Base-by-base conservation (phyloP, 2,113 vertebrate genomes). In the Callionymus lyra region DNA sequence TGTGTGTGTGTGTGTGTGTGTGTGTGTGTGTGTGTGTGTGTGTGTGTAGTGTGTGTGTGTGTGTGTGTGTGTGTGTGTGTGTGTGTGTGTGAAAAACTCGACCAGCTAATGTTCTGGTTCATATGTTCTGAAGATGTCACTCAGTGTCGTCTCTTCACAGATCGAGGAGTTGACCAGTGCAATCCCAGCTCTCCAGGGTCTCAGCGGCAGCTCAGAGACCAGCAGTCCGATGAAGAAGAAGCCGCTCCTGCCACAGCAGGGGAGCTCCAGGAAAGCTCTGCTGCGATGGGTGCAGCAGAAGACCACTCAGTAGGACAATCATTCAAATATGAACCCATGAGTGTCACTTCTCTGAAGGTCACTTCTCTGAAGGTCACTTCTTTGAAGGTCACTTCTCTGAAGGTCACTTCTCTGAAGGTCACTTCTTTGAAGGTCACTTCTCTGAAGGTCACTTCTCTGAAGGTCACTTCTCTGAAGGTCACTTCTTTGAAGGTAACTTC, bases 161-260 rank as follows among this genome's bases (percentile, higher is more conserved):
- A 99, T 99, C 36, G 94, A 98, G 59, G 95, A 97, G 71, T 50
- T 98, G 66, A 97, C 95, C 36, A 93, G 90, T 77, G 92, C 90
- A 52, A 82, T 99, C 32, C 90, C 90, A 4, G 86, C 90, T 53
- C 82, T 93, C n/a, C 90, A 90, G 51, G 70, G 92, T 51, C 70
- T 84, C 35, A 85, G 76, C 50, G 87, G 89, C 76, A 90, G 91
- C 68, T 85, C 87, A 1, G 93, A 98, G 51, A 83, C 88, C 0
- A 82, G 85, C 51, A 97, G 94, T 75, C 92, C 94, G 1, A 85
- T 88, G 48, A 99, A 97, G 74, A 84, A 87, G 63, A 98, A 93
- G 65, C 86, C 88, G 16, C 80, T 88, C 59, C 82, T 84, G 50
- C 90, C 90, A 69, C 64, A 85, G 56, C 92, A 91, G 54, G 92